phyloP scores from a whole-genome alignment of 2,888 invertebrate species.

The Rhamphomyia laevipes region DNA sequence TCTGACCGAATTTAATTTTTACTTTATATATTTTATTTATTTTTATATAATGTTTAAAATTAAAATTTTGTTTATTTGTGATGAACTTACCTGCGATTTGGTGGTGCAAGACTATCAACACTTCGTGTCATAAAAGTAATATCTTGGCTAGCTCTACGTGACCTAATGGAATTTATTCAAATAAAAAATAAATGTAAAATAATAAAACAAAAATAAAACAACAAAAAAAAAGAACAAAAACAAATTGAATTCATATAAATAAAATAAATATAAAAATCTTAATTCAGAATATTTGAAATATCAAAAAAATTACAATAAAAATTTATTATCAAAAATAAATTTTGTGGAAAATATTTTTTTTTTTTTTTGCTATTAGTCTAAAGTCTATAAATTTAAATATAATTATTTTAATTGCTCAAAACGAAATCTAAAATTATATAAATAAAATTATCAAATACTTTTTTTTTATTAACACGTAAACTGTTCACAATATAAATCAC shows the following conservation, averaged over 20 bases:
- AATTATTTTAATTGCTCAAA: too few species aligned
- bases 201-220: slow-evolving; percentile 26
- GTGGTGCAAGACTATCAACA: slow-evolving; percentile 51
- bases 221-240: slow-evolving; percentile 23
- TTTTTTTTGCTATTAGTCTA: not conserved
- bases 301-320: not conserved
- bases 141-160: slow-evolving; percentile 79
- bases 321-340: not conserved
- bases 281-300: slow-evolving; percentile 19
- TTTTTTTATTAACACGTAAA: too few species aligned
- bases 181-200: slow-evolving; percentile 29
- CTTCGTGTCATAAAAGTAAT: slow-evolving; percentile 51
- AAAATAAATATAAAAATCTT: slow-evolving; percentile 14
- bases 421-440: too few species aligned
- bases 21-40: too few species aligned
- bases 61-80: not conserved
- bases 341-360: not conserved
- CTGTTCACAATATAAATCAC: too few species aligned
- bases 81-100: slow-evolving; percentile 45
- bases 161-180: slow-evolving; percentile 44
- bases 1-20: too few species aligned
- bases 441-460: too few species aligned
- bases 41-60: too few species aligned
- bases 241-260: slow-evolving; percentile 8
- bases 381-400: too few species aligned